phyloP scores from a whole-genome alignment of 1,140 invertebrate genomes.

The Metopolophium dirhodum region DNA sequence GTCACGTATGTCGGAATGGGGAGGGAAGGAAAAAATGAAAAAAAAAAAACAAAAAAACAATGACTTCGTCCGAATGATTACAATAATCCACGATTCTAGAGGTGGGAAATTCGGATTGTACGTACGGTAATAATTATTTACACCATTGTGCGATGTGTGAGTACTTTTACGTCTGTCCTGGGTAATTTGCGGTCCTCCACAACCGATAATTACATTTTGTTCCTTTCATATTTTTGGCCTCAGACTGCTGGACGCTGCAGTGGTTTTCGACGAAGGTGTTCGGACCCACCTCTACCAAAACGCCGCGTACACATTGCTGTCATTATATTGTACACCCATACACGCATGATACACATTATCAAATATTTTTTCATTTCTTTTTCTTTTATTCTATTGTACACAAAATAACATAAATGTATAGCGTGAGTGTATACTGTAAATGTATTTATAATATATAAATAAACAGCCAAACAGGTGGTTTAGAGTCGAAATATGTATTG shows the following conservation, averaged over 20 bases:
- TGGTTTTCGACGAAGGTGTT: conserved; percentile 50
- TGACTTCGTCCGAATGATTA: conserved; percentile 54
- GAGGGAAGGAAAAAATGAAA: neutral
- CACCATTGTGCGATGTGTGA: conserved; percentile 47
- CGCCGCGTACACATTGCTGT: neutral
- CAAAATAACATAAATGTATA: neutral
- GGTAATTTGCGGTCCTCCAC: conserved; percentile 56
- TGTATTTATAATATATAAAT: conserved; percentile 1
- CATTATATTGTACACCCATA: conserved; percentile 8
- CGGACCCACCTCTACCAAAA: neutral
- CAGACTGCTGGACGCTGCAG: conserved; percentile 56
- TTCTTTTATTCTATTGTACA: neutral
- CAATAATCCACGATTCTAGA: conserved; percentile 34
- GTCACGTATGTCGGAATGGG: conserved; percentile 45
- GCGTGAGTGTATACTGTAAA: neutral
- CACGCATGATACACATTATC: neutral
- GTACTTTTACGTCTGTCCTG: conserved; percentile 5
- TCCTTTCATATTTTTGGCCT: conserved; percentile 15
- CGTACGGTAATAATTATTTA: conserved; percentile 47
- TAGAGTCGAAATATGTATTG: neutral
- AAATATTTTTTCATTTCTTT: neutral
- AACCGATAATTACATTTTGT: conserved; percentile 55
- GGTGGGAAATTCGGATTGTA: conserved; percentile 56
- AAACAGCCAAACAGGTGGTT: neutral
- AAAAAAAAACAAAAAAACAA: conserved; percentile 40